These are phyloP conservation scores for Percopsis omiscomaycus DNA, from an alignment of 2,797 vertebrate species.

Conservation along the genomic window DNA sequence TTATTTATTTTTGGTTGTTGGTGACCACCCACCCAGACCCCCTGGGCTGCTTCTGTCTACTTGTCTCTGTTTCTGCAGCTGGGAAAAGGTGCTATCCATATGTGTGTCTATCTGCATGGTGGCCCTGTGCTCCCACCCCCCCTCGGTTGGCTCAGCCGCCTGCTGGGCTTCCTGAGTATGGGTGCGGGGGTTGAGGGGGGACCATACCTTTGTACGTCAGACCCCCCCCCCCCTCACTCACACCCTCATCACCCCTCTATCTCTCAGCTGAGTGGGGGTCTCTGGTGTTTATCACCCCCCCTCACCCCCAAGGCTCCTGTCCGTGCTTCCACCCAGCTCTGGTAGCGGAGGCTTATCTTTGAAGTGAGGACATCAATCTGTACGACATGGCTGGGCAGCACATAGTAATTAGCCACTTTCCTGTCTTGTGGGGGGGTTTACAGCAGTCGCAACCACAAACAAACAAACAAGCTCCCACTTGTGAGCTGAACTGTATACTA, in stretches of 20 bases:
- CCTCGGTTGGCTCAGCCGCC: conserved; percentile 45
- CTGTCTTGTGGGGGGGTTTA: conserved; percentile 44
- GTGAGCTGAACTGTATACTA: conserved; percentile 28
- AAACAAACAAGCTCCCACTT: conserved; percentile 28
- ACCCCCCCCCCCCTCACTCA: conserved; percentile 47
- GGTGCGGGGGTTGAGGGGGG: conserved; percentile 29
- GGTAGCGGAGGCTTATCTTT: conserved; percentile 57
- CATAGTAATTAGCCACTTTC: conserved; percentile 69
- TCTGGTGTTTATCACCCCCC: conserved; percentile 43
- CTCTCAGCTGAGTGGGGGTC: conserved; percentile 49
- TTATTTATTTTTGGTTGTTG: neutral
- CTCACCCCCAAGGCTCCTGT: conserved; percentile 37
- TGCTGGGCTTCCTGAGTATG: conserved; percentile 22
- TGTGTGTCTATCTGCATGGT: conserved; percentile 64
- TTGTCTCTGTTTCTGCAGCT: conserved; percentile 41
- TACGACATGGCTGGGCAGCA: conserved; percentile 54
- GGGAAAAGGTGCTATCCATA: conserved; percentile 78
- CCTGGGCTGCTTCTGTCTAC: conserved; percentile 27
- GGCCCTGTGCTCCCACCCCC: conserved; percentile 28
- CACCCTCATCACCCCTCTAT: conserved; percentile 49
- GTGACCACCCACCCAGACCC: conserved; percentile 66
- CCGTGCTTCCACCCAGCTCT: conserved; percentile 39
- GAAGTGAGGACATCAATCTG: conserved; percentile 65
- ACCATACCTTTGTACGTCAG: conserved; percentile 69
- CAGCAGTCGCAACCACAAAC: conserved; percentile 18